Evolutionary conservation across 64 coral and sea anemone species (phyloP).

Genomic region (Actinia equina): DNA sequence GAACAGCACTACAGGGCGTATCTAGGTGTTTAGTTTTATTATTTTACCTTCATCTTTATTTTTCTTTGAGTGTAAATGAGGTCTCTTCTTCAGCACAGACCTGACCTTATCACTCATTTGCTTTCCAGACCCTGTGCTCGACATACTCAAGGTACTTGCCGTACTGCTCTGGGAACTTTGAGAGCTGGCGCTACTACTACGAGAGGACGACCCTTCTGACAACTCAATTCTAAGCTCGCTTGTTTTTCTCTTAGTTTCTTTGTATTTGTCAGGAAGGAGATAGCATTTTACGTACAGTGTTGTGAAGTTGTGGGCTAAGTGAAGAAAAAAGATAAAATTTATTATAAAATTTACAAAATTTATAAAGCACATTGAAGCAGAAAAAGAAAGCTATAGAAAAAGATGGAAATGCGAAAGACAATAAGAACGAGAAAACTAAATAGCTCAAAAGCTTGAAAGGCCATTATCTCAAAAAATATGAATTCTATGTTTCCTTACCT

Average conservation of each 20-base stretch:
- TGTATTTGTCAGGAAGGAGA: slow-evolving; percentile 63
- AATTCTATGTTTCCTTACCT: slow-evolving; percentile 13
- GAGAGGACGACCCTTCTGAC: not conserved
- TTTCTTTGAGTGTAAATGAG: slow-evolving; percentile 52
- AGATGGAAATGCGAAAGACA: too few relatives aligned
- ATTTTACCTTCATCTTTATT: slow-evolving; percentile 57
- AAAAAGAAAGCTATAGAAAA: too few relatives aligned
- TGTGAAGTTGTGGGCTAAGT: slow-evolving; percentile 67
- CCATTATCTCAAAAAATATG: too few relatives aligned
- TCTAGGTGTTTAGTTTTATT: not conserved
- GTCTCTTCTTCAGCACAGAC: slow-evolving; percentile 52
- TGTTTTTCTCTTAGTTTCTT: slow-evolving; percentile 65
- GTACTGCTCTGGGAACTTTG: not conserved
- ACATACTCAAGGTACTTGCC: slow-evolving; percentile 28
- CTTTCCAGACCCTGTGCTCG: slow-evolving; percentile 19
- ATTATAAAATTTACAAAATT: too few relatives aligned
- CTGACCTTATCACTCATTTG: slow-evolving; percentile 21
- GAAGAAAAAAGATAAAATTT: not conserved
- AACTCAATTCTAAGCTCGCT: slow-evolving; percentile 39
- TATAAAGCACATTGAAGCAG: too few relatives aligned
- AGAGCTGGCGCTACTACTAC: slow-evolving; percentile 21
- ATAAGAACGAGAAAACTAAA: too few relatives aligned
- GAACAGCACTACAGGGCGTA: too few relatives aligned
- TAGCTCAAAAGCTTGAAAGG: too few relatives aligned
- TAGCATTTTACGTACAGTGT: slow-evolving; percentile 70